Conservation (phyloP, 2,888 invertebrate species). For the Drosophila rubida region DNA sequence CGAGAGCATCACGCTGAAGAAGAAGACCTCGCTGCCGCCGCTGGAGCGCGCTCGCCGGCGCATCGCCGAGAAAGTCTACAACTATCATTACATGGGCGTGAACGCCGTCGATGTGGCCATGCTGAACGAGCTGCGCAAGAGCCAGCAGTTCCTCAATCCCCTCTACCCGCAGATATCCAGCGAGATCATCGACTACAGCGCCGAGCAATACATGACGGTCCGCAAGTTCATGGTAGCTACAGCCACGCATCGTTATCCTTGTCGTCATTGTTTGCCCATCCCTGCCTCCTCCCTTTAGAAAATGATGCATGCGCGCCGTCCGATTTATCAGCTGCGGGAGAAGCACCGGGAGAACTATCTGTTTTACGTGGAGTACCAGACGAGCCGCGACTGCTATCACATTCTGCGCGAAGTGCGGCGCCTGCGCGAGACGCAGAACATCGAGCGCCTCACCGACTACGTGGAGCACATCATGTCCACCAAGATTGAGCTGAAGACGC, state of each 20-base stretch:
- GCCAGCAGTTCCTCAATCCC: conserved; percentile 59
- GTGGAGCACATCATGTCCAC: conserved; percentile 79
- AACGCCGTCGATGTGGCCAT: conserved; percentile 73
- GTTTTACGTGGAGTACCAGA: conserved; percentile 75
- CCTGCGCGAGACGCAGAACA: conserved; percentile 51
- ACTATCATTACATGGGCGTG: conserved; percentile 74
- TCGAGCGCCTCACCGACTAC: conserved; percentile 70
- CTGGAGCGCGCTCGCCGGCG: conserved; percentile 72
- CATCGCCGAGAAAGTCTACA: conserved; percentile 61
- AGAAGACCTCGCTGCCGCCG: conserved; percentile 63
- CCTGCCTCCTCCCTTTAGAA: too few relatives aligned
- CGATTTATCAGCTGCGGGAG: conserved; percentile 69
- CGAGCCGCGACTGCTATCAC: conserved; percentile 76
- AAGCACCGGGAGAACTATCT: conserved; percentile 62
- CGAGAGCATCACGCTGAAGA: conserved; percentile 66
- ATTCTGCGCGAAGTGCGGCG: conserved; percentile 69
- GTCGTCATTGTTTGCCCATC: too few relatives aligned
- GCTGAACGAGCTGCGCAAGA: conserved; percentile 59
- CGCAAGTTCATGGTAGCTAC: conserved; percentile 79
- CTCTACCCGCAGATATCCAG: conserved; percentile 56
- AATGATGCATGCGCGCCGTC: conserved; percentile 81
- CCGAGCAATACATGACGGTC: conserved; percentile 62
- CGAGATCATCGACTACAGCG: conserved; percentile 49
- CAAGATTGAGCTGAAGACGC: conserved; percentile 76
- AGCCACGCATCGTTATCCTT: too few relatives aligned